These are phyloP conservation scores for Aspiorhynchus laticeps DNA, from an alignment of 2,113 vertebrate genomes.

Conservation along the genomic window DNA sequence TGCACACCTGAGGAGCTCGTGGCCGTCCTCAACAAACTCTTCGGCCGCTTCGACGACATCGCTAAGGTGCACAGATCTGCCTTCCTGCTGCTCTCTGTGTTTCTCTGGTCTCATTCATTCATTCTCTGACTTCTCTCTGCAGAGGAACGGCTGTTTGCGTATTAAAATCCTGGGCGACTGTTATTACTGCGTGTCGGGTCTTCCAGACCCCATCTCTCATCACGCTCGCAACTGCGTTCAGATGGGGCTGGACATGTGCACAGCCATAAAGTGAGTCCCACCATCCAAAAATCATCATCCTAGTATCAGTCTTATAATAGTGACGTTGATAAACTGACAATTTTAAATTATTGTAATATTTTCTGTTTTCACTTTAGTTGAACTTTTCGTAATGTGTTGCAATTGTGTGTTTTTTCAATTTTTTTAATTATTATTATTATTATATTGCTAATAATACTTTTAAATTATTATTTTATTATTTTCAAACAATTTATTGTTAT, in stretches of 20 bases:
- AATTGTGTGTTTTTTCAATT: too few species aligned
- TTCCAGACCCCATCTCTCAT: conserved; percentile 80
- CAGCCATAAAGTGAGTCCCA: conserved; percentile 82
- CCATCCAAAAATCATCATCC: neutral
- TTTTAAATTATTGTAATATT: too few species aligned
- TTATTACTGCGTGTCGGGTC: conserved; percentile 91
- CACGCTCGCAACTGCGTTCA: conserved; percentile 88
- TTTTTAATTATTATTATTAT: too few species aligned
- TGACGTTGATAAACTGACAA: neutral
- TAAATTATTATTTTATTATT: too few species aligned
- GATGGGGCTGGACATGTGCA: conserved; percentile 93
- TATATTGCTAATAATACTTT: too few species aligned
- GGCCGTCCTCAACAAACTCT: conserved; percentile 87
- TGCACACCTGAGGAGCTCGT: conserved; percentile 87
- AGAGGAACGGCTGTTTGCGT: conserved; percentile 88
- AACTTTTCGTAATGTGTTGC: too few species aligned
- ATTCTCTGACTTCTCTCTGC: neutral
- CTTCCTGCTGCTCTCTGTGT: neutral
- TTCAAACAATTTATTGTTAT: too few species aligned
- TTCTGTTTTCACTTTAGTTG: too few species aligned
- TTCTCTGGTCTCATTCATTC: neutral
- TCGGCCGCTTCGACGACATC: conserved; percentile 88
- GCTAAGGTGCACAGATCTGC: conserved; percentile 78
- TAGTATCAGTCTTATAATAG: neutral
- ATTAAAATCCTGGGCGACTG: conserved; percentile 93